Evolutionary conservation across 92 coral and sea anemone genomes (phyloP).

Genomic region (Bergia sp.): DNA sequence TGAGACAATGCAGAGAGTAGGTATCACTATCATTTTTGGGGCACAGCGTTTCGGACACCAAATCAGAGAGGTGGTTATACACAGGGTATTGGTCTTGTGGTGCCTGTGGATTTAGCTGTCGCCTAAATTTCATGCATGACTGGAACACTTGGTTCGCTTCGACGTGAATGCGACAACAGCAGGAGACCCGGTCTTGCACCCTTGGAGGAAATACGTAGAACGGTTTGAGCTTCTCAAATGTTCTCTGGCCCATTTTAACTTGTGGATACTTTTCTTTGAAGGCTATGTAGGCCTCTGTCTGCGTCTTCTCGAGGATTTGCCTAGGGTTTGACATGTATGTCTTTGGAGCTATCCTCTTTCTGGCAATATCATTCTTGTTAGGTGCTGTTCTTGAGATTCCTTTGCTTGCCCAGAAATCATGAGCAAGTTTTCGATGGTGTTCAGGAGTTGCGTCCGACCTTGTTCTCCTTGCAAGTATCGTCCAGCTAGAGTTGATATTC

Average conservation of each 20-base stretch:
- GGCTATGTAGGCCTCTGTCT: constrained; percentile 20
- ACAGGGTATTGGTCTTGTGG: constrained; percentile 23
- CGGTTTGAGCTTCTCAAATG: constrained; percentile 24
- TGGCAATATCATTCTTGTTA: constrained; percentile 26
- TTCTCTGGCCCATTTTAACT: constrained; percentile 33
- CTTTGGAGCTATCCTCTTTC: constrained; percentile 24
- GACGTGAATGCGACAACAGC: constrained; percentile 14
- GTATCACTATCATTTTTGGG: constrained; percentile 21
- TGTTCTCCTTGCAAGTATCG: background rate
- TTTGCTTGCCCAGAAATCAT: constrained; percentile 19
- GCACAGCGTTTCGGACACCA: constrained; percentile 19
- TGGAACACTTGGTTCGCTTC: constrained; percentile 13
- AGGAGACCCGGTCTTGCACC: constrained; percentile 27
- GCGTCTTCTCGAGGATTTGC: constrained; percentile 29
- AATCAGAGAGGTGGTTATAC: constrained; percentile 16
- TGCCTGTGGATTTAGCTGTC: constrained; percentile 28
- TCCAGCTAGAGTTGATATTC: constrained; percentile 11
- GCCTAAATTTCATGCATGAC: constrained; percentile 34
- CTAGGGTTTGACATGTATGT: constrained; percentile 7
- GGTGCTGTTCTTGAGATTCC: constrained; percentile 25
- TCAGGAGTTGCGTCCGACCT: constrained; percentile 5
- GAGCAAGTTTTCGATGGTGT: background rate
- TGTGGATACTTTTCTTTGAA: constrained; percentile 34
- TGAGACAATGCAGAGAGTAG: constrained; percentile 28
- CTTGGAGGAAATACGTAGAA: constrained; percentile 13